These are phyloP conservation scores for Onychostruthus taczanowskii DNA, from an alignment of 2,113 vertebrate species.

Conservation along the genomic window DNA sequence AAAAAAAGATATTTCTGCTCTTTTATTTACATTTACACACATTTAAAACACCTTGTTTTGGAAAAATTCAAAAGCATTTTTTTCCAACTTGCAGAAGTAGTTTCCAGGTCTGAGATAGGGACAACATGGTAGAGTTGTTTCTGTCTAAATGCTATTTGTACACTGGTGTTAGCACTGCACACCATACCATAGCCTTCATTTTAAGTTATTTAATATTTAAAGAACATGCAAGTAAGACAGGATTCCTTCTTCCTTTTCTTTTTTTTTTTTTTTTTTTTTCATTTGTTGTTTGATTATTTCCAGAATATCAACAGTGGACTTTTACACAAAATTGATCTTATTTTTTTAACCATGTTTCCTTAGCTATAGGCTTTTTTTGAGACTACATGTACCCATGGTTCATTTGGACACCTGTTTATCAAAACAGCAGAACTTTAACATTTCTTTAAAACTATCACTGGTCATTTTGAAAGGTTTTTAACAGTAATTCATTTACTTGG, in stretches of 20 bases:
- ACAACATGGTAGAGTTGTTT: neutral
- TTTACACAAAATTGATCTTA: neutral
- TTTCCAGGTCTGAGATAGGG: neutral
- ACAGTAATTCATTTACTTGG: neutral
- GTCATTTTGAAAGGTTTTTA: neutral
- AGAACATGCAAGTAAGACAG: neutral
- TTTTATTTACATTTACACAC: neutral
- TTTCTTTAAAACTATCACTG: neutral
- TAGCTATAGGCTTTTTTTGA: neutral
- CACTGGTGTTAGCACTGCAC: neutral
- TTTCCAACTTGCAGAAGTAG: neutral
- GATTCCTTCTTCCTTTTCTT: neutral
- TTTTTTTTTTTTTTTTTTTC: neutral
- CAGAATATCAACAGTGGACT: neutral
- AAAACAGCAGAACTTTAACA: neutral
- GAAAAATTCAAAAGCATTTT: neutral
- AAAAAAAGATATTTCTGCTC: neutral
- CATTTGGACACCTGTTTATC: neutral
- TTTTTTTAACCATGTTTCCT: neutral
- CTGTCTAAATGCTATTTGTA: neutral
- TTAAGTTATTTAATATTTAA: neutral
- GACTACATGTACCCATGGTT: fast-evolving
- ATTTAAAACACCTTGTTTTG: neutral
- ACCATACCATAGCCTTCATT: neutral
- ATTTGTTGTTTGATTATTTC: neutral